A percentile compares a stretch with the other conserved stretches of the same genome.
These are phyloP conservation scores for Parapristionchus giblindavisi DNA, from an alignment of 2,888 invertebrate genomes.

Conservation along the genomic window DNA sequence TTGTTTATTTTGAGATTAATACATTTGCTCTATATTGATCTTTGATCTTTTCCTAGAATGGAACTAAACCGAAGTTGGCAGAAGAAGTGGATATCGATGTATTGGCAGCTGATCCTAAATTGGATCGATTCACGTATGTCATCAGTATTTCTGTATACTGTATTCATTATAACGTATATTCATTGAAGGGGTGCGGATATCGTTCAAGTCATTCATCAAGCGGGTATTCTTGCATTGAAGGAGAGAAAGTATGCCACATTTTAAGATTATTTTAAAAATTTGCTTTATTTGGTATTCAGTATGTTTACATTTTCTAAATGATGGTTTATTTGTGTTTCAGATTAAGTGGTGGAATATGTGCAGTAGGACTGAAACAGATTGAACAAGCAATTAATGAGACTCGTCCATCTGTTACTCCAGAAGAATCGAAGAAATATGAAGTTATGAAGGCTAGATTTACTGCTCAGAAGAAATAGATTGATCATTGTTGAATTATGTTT, in stretches of 20 bases:
- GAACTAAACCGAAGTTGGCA: slow-evolving; percentile 81
- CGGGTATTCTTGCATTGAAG: slow-evolving; percentile 83
- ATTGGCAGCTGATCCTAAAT: slow-evolving; percentile 78
- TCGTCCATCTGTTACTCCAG: slow-evolving; percentile 34
- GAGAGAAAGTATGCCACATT: slow-evolving; percentile 73
- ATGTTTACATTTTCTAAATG: not conserved
- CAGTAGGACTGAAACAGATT: not conserved
- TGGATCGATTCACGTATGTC: slow-evolving; percentile 81
- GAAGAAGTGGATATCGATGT: slow-evolving; percentile 80
- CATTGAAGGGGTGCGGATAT: slow-evolving; percentile 84
- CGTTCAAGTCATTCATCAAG: slow-evolving; percentile 86
- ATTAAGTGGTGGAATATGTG: not conserved
- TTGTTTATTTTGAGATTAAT: slow-evolving; percentile 32
- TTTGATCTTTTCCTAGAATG: slow-evolving; percentile 75
- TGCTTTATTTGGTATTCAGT: not conserved
- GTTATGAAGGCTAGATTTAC: slow-evolving; percentile 35
- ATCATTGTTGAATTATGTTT: too few species aligned
- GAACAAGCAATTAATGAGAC: slow-evolving; percentile 11
- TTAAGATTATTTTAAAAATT: not conserved
- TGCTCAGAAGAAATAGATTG: slow-evolving; percentile 24
- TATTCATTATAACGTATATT: not conserved
- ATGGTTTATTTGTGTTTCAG: not conserved
- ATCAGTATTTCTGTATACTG: not conserved
- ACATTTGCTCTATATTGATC: not conserved
- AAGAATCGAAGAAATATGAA: slow-evolving; percentile 34